Base-by-base conservation (phyloP, 1,140 invertebrate genomes). In the Colletes latitarsis region DNA sequence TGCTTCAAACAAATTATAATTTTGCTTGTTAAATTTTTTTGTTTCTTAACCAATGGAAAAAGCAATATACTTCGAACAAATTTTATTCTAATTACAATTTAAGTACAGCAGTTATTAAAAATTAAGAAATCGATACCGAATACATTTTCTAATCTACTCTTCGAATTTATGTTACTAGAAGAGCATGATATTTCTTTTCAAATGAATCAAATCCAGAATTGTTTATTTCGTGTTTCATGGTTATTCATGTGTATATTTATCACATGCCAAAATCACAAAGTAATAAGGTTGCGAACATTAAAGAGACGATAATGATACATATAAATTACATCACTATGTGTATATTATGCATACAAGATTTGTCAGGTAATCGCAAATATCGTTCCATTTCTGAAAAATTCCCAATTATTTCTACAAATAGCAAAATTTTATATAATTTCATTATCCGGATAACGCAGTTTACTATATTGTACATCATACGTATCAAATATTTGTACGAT, bases 101-200 rank as follows among this genome's bases (percentile, higher is more conserved):
- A n/a, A n/a, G n/a, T n/a, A 30, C 30, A 30, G 30, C 30, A 30
- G 30, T 30, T 30, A 30, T 30, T 46, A 3, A 8, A 9, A 46
- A 46, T 8, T 46, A 3, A 46, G 43, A 46, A 46, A 46, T 46
- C 5, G 43, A 46, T 46, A 46, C 9, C 9, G 9, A 46, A 46
- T 46, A 6, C 9, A 9, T 46, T 46, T 46, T 3, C 43, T 0
- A 30, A 6, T 6, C n/a, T 30, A 30, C 30, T 21, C 19, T 49
- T 43, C 19, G 57, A n/a, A 55, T 17, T 17, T 19, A n/a, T 30
- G 30, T 6, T 9, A 2, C 14, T 14, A 39, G 6, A 10, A 6
- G 58, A 39, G 19, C 10, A 53, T 21, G 57, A 72, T 72, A 55
- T 78, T 72, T 30, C 76, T 62, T 78, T 77, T 63, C 69, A 21